phyloP scores from a whole-genome alignment of 2,888 invertebrate species.

The Hyalella azteca region DNA sequence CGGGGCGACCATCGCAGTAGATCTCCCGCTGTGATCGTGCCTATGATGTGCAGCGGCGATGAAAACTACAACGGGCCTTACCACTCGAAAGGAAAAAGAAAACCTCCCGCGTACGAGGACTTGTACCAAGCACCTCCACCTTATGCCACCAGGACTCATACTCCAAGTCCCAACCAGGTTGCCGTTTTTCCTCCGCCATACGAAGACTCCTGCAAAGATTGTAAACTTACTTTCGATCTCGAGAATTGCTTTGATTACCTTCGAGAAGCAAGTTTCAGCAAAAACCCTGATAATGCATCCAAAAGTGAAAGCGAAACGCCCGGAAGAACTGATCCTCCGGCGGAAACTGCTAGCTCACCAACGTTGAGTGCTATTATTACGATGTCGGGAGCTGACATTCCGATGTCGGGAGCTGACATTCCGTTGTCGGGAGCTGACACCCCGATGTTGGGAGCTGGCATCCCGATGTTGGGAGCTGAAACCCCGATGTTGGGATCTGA shows the following conservation, averaged over 20 bases:
- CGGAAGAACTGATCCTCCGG: background rate
- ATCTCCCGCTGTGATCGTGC: background rate
- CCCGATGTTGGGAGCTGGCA: too few relatives aligned
- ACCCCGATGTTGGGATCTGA: too few relatives aligned
- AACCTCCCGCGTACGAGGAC: conserved; percentile 9
- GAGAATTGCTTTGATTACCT: conserved; percentile 6
- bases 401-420: too few relatives aligned
- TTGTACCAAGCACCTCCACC: background rate
- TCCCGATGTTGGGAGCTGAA: too few relatives aligned
- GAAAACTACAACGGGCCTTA: background rate
- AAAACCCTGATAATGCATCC: too few relatives aligned
- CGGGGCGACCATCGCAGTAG: background rate
- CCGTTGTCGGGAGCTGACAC: too few relatives aligned
- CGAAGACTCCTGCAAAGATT: conserved; percentile 26
- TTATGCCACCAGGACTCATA: background rate
- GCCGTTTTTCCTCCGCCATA: background rate
- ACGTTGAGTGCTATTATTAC: too few relatives aligned
- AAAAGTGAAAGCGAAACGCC: background rate
- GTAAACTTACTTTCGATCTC: background rate
- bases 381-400: too few relatives aligned
- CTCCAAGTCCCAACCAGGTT: background rate
- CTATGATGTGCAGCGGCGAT: background rate
- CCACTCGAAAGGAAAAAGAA: background rate
- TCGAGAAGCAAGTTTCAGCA: too few relatives aligned
- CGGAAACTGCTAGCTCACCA: too few relatives aligned